These are phyloP conservation scores for Acleris sparsana DNA, from an alignment of 2,888 invertebrate species.

Conservation along the genomic window DNA sequence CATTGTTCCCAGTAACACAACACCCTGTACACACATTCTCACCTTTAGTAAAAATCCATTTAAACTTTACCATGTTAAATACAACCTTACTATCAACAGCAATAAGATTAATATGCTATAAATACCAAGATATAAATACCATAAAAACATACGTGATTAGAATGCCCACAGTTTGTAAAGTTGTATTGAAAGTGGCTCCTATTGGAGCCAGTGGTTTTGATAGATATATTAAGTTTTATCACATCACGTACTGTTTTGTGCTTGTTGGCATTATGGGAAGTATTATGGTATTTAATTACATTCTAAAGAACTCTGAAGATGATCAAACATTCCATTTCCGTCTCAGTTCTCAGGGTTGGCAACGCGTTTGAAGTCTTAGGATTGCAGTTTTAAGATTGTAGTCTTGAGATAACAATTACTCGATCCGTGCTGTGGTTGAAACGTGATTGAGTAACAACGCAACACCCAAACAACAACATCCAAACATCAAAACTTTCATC, in stretches of 20 bases:
- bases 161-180: neutral
- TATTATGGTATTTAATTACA: constrained; percentile 20
- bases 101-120: neutral
- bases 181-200: neutral
- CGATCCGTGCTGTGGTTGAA: too few species aligned
- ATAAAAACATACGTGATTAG: neutral
- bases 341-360: too few species aligned
- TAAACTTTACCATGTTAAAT: too few species aligned
- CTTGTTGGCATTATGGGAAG: constrained; percentile 1
- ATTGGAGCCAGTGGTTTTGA: neutral
- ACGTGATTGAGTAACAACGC: too few species aligned
- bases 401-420: too few species aligned
- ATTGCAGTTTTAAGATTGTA: too few species aligned
- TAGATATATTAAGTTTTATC: neutral
- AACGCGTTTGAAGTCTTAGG: too few species aligned
- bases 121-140: neutral
- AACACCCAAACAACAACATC: too few species aligned
- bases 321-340: too few species aligned
- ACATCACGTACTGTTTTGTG: constrained; percentile 10
- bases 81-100: too few species aligned
- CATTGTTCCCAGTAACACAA: constrained; percentile 11
- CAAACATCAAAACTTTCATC: too few species aligned
- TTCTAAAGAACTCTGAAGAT: constrained; percentile 2
- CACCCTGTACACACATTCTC: neutral
- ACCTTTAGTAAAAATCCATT: neutral